Evolutionary conservation across 2,888 invertebrate species (phyloP), one percentile per base, ranked within the genome.

Genomic region (Euproctis similis): DNA sequence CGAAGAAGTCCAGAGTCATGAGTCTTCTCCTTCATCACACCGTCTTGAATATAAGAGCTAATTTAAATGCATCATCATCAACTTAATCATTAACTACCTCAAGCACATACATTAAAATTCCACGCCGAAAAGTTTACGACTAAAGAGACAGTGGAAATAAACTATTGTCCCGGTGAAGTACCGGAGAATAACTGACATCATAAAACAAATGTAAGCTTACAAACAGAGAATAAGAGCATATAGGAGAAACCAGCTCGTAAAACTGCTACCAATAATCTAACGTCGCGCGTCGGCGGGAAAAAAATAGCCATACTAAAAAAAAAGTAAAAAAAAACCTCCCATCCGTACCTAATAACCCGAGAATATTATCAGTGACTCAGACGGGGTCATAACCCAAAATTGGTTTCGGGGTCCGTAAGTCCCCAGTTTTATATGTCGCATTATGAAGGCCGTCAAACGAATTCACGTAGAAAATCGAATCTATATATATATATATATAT

Each of bases 391-490:
- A 85, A 85, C 84, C 78, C 76, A 74, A 85, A 85, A 85, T 85
- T 85, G 85, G 85, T 85, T 85, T 81, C 76, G 84, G 85, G 85
- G 84, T 81, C 84, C 82, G 80, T 82, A 81, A 81, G 81, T 73
- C 76, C 80, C 84, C 80, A 80, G 84, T 85, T 85, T 85, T 85
- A 85, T 85, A 84, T 82, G 82, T 84, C 75, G 84, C 84, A 84
- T 84, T 84, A 84, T 84, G 85, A 82, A 81, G 82, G 84, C 84
- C 85, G 85, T 85, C 85, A 85, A 85, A 85, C 81, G 85, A 85
- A 85, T 85, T 85, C 85, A 85, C 84, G 82, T 85, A 85, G 85
- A 85, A 85, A 85, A 85, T 85, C 85, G 85, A 85, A 85, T 85
- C 85, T 85, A 84, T 85, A 85, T 85, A 84, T 82, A n/a, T n/a